phyloP scores from a whole-genome alignment of 2,797 vertebrate species.

The Takifugu rubripes region DNA sequence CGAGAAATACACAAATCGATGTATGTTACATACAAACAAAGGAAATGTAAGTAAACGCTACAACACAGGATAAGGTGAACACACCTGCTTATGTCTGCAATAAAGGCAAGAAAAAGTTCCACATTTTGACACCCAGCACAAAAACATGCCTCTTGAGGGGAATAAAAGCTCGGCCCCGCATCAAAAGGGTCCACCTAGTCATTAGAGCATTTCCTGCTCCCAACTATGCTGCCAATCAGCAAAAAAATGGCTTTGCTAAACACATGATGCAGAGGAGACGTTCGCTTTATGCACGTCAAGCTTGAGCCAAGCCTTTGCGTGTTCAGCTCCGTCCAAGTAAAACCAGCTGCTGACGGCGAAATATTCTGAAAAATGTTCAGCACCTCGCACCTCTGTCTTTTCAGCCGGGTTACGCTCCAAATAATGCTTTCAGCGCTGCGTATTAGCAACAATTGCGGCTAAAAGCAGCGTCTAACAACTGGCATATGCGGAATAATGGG shows the following conservation, averaged over 20 bases:
- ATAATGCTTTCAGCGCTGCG: not conserved
- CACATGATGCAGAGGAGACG: slow-evolving; percentile 16
- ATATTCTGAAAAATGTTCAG: slow-evolving; percentile 10
- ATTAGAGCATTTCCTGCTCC: slow-evolving; percentile 8
- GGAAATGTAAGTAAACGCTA: too few species aligned
- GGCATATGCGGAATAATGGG: not conserved
- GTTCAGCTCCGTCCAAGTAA: slow-evolving; percentile 24
- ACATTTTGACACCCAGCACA: slow-evolving; percentile 13
- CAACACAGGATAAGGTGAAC: too few species aligned
- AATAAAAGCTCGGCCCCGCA: slow-evolving; percentile 12
- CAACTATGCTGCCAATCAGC: slow-evolving; percentile 4
- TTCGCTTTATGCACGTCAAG: slow-evolving; percentile 12
- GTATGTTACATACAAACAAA: too few species aligned
- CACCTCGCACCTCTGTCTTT: not conserved
- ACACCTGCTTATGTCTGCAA: too few species aligned
- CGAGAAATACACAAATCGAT: not conserved
- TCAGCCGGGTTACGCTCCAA: not conserved
- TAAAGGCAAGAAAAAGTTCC: too few species aligned
- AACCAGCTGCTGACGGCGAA: slow-evolving; percentile 4
- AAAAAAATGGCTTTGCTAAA: slow-evolving; percentile 26
- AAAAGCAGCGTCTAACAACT: slow-evolving; percentile 6
- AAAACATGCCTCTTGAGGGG: slow-evolving; percentile 13
- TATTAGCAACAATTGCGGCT: slow-evolving; percentile 6
- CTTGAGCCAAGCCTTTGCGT: slow-evolving; percentile 4
- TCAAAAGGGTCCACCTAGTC: slow-evolving; percentile 21